These are phyloP conservation scores for Tachyglossus aculeatus DNA, from an alignment of 2,797 vertebrate genomes.

Conservation along the genomic window DNA sequence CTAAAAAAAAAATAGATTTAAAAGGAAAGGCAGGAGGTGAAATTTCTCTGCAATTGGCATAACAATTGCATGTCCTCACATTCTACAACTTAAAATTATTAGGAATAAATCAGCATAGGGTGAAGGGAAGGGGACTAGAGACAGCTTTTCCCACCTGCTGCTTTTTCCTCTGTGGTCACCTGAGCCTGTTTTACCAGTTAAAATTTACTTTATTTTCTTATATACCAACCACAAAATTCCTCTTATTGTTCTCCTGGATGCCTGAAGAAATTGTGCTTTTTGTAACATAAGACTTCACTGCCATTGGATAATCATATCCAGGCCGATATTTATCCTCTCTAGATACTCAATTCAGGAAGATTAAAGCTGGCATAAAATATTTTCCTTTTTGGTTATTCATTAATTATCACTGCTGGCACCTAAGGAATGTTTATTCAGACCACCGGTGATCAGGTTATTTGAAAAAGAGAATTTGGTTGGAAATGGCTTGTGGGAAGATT, in stretches of 20 bases:
- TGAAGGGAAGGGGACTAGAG: neutral
- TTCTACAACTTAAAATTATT: constrained; percentile 9
- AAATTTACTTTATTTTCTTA: neutral
- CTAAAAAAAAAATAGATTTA: constrained; percentile 5
- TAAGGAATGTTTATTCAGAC: no score
- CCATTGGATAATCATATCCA: no score
- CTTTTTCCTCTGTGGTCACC: neutral
- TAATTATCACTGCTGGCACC: no score
- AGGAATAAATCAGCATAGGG: neutral
- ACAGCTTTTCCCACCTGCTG: neutral
- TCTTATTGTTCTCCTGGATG: neutral
- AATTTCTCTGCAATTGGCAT: neutral
- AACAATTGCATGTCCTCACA: neutral
- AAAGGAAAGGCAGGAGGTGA: constrained; percentile 12
- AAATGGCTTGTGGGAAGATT: no score
- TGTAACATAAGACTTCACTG: neutral
- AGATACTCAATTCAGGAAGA: no score
- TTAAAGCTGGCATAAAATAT: no score
- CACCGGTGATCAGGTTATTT: no score
- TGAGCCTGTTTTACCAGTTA: neutral
- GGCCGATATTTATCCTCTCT: no score
- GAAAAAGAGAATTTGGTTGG: no score
- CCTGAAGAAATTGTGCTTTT: neutral
- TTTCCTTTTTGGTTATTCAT: no score
- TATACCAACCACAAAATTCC: neutral